Evolutionary conservation across 2,113 vertebrate species (phyloP).

Genomic region (Abramis brama): DNA sequence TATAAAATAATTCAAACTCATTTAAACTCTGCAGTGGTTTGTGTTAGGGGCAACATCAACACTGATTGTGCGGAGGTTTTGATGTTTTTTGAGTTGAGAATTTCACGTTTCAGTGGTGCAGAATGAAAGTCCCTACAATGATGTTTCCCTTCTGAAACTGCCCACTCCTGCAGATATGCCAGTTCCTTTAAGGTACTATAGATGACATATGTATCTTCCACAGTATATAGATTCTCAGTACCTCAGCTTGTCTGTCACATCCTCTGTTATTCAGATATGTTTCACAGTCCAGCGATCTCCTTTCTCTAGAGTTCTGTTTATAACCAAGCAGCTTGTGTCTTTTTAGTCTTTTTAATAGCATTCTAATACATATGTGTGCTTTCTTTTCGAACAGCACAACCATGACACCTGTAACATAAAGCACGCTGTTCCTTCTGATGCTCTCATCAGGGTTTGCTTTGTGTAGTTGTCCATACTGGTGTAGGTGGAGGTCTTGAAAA

Average conservation of each 20-base stretch:
- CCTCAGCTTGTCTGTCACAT: constrained; percentile 12
- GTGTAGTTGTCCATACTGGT: constrained; percentile 18
- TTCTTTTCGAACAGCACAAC: background rate
- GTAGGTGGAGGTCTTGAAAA: constrained; percentile 25
- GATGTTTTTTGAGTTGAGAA: background rate
- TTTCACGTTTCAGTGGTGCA: background rate
- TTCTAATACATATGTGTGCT: background rate
- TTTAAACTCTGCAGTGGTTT: background rate
- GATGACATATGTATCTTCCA: background rate
- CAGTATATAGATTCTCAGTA: constrained; percentile 1
- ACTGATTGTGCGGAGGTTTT: background rate
- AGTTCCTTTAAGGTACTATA: background rate
- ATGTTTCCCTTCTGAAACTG: background rate
- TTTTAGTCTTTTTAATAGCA: background rate
- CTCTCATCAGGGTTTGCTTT: background rate
- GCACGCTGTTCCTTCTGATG: background rate
- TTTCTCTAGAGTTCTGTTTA: background rate
- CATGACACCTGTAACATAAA: constrained; percentile 22
- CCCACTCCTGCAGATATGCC: background rate
- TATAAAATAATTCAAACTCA: background rate
- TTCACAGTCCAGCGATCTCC: background rate
- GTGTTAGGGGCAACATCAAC: background rate
- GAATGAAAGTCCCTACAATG: background rate
- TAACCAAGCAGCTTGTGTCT: background rate
- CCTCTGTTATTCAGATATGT: background rate